Percentiles rank a stretch among this genome's conserved stretches.
These are phyloP conservation scores for Manduca sexta DNA, from an alignment of 1,140 invertebrate species.

Conservation along the genomic window DNA sequence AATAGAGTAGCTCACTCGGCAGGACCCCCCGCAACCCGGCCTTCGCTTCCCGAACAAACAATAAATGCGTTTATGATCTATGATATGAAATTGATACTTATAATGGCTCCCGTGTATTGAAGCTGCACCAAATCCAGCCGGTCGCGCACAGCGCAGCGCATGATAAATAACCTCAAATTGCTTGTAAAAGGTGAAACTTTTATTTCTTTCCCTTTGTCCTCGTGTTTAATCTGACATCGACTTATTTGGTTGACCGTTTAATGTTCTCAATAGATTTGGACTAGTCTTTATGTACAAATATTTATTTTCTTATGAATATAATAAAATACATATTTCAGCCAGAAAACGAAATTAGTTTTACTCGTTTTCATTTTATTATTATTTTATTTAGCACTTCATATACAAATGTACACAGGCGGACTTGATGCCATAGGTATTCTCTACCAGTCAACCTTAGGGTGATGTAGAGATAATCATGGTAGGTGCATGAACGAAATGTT, in stretches of 20 bases:
- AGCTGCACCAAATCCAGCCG: conserved; percentile 50
- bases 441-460: too few relatives aligned
- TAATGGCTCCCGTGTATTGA: conserved; percentile 69
- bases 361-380: too few relatives aligned
- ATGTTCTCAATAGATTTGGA: conserved; percentile 12
- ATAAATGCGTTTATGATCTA: conserved; percentile 71
- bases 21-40: conserved; percentile 55
- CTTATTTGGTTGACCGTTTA: conserved; percentile 40
- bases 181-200: conserved; percentile 68
- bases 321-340: too few relatives aligned
- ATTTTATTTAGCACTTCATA: too few relatives aligned
- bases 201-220: conserved; percentile 56
- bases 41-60: conserved; percentile 32
- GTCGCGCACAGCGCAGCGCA: conserved; percentile 29
- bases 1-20: conserved; percentile 34
- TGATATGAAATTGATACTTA: conserved; percentile 71
- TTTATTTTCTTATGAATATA: too few relatives aligned
- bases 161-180: conserved; percentile 71
- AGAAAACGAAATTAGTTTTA: too few relatives aligned
- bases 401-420: too few relatives aligned
- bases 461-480: too few relatives aligned
- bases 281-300: too few relatives aligned
- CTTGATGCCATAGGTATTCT: too few relatives aligned
- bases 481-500: too few relatives aligned
- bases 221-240: conserved; percentile 58